Conservation (phyloP, 92 coral and sea anemone species). For the Epizoanthus stellaris region DNA sequence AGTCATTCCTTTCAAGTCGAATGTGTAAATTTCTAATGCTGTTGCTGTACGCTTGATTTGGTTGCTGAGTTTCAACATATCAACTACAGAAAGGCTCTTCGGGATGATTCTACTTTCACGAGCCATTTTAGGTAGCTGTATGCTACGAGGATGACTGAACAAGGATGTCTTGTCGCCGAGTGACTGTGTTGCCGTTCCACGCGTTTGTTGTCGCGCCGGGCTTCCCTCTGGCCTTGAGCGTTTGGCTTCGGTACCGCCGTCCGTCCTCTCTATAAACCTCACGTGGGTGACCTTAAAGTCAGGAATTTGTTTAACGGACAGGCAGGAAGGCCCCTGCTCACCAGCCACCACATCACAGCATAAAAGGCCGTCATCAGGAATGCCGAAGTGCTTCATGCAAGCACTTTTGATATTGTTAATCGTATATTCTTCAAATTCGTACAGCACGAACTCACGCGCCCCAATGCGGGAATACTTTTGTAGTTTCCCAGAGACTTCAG, state of each 20-base stretch:
- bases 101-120: slow-evolving; percentile 38
- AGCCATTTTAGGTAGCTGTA: not conserved
- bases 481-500: slow-evolving; percentile 26
- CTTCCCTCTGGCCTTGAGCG: slow-evolving; percentile 27
- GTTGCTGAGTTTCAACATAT: slow-evolving; percentile 59
- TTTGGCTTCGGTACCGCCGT: slow-evolving; percentile 22
- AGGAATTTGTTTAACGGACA: slow-evolving; percentile 53
- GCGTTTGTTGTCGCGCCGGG: slow-evolving; percentile 33
- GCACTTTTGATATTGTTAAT: slow-evolving; percentile 54
- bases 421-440: slow-evolving; percentile 44
- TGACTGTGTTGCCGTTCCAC: slow-evolving; percentile 14
- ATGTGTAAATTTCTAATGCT: slow-evolving; percentile 36
- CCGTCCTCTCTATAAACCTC: slow-evolving; percentile 43
- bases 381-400: slow-evolving; percentile 48
- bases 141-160: slow-evolving; percentile 3
- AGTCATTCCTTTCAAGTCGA: slow-evolving; percentile 43
- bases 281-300: slow-evolving; percentile 55
- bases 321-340: slow-evolving; percentile 60
- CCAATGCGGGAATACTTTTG: slow-evolving; percentile 33
- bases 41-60: slow-evolving; percentile 43
- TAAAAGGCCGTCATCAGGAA: slow-evolving; percentile 20
- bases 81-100: slow-evolving; percentile 55
- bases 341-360: slow-evolving; percentile 60
- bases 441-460: slow-evolving; percentile 27
- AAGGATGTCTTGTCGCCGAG: not conserved